phyloP scores from a whole-genome alignment of 2,888 invertebrate genomes.

The Philonicus albiceps region DNA sequence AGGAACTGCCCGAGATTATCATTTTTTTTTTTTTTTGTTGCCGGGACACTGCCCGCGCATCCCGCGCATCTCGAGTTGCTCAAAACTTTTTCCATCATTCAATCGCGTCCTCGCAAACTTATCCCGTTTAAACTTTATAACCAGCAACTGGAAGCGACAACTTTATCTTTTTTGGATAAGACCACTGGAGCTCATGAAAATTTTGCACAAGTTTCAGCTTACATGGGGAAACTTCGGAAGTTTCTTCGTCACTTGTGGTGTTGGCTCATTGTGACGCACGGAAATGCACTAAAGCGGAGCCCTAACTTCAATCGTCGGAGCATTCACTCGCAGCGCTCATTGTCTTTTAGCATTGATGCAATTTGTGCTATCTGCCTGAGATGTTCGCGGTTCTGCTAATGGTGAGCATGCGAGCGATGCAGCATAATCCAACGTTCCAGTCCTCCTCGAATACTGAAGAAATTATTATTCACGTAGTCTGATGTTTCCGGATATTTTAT shows the following conservation, averaged over 20 bases:
- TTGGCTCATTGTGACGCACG: background rate
- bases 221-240: slow-evolving; percentile 7
- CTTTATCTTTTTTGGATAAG: slow-evolving; percentile 4
- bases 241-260: slow-evolving; percentile 18
- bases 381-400: background rate
- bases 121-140: slow-evolving; percentile 22
- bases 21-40: slow-evolving; percentile 9
- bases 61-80: background rate
- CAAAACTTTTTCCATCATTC: slow-evolving; percentile 23
- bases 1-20: slow-evolving; percentile 1
- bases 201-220: slow-evolving; percentile 18
- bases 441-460: background rate
- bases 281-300: background rate
- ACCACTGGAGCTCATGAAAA: slow-evolving; percentile 27
- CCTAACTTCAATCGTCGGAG: background rate
- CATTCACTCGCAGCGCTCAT: background rate
- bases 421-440: background rate
- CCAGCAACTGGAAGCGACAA: slow-evolving; percentile 14
- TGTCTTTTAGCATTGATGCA: background rate
- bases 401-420: background rate
- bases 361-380: background rate
- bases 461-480: slow-evolving; percentile 3
- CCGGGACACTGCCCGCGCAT: background rate
- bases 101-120: slow-evolving; percentile 10
- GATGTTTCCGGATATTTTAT: slow-evolving; percentile 28